A percentile compares a stretch with the other conserved stretches of the same genome.
Evolutionary conservation across 2,888 invertebrate genomes (phyloP).

Genomic region (Dromius quadrimaculatus): DNA sequence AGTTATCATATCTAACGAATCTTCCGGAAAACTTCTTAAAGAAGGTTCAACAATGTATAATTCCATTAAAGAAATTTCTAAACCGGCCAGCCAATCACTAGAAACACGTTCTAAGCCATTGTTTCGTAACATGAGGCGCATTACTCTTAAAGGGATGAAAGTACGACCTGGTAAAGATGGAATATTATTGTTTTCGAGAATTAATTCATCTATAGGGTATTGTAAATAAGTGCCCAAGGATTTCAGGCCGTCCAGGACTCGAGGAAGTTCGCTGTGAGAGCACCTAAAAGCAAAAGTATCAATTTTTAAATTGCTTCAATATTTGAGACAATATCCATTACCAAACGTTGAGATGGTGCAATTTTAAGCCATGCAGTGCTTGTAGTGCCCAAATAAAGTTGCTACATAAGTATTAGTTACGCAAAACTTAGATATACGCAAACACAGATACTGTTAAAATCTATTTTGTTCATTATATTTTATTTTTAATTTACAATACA

Average conservation of each 20-base stretch:
- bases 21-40: constrained; percentile 81
- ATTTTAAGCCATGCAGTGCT: not conserved
- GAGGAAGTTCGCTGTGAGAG: constrained; percentile 88
- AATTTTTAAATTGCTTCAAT: no score
- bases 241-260: constrained; percentile 80
- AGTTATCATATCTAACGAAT: constrained; percentile 80
- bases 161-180: constrained; percentile 87
- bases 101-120: constrained; percentile 86
- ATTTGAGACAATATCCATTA: no score
- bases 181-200: constrained; percentile 88
- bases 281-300: no score
- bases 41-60: constrained; percentile 88
- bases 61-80: constrained; percentile 83
- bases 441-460: no score
- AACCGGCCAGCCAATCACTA: constrained; percentile 82
- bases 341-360: no score
- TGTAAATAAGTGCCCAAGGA: constrained; percentile 76
- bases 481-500: no score
- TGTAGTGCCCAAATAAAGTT: no score
- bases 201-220: constrained; percentile 85
- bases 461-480: no score
- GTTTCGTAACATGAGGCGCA: constrained; percentile 85
- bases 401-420: no score
- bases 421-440: no score
- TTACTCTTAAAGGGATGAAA: constrained; percentile 80